These are phyloP conservation scores for Gasterosteus nipponicus DNA, from an alignment of 2,113 vertebrate species.

Conservation along the genomic window DNA sequence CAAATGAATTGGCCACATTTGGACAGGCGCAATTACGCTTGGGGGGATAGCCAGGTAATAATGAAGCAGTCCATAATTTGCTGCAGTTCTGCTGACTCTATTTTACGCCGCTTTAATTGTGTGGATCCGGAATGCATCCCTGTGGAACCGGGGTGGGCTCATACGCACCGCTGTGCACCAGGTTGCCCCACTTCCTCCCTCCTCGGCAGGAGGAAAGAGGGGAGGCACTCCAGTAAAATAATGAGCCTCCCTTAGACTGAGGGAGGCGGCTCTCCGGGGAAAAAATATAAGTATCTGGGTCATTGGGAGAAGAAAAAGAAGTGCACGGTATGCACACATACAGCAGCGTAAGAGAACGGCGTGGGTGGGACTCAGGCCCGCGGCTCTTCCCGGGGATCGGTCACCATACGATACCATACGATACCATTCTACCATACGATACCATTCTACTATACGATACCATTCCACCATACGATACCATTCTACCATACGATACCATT, in stretches of 20 bases:
- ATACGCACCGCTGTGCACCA: conserved; percentile 54
- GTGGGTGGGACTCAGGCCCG: conserved; percentile 62
- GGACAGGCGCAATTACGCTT: conserved; percentile 49
- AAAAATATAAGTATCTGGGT: conserved; percentile 75
- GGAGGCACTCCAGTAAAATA: conserved; percentile 69
- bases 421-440: too few relatives aligned
- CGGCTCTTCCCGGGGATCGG: conserved; percentile 49
- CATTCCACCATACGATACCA: too few relatives aligned
- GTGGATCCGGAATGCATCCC: conserved; percentile 59
- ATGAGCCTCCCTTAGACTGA: conserved; percentile 69
- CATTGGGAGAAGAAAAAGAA: conserved; percentile 54
- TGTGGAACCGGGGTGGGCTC: conserved; percentile 32
- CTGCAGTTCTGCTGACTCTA: conserved; percentile 62
- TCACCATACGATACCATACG: conserved; percentile 19
- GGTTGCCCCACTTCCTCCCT: conserved; percentile 68
- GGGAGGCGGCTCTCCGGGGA: conserved; percentile 70
- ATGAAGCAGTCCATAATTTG: conserved; percentile 56
- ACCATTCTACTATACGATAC: too few relatives aligned
- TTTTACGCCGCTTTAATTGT: conserved; percentile 68
- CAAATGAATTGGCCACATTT: conserved; percentile 56
- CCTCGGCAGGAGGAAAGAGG: conserved; percentile 35
- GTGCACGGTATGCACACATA: conserved; percentile 55
- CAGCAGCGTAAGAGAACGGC: conserved; percentile 46
- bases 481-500: too few relatives aligned
- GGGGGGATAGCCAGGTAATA: conserved; percentile 57